Conservation (phyloP, 2,797 vertebrate genomes). For the Esox masquinongy region DNA sequence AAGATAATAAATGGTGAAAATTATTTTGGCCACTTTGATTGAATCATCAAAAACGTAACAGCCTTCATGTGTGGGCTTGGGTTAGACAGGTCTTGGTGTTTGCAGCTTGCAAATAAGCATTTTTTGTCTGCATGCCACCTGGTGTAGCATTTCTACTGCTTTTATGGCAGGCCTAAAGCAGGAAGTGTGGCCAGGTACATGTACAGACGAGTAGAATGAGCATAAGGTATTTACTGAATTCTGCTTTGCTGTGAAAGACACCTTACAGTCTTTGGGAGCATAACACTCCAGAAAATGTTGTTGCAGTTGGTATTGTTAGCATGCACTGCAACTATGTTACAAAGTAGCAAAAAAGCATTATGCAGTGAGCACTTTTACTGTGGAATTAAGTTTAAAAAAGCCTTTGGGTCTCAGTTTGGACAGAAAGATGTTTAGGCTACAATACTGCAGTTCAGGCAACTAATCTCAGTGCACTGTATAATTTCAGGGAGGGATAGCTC, state of each 20-base stretch:
- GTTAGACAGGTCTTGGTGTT: background rate
- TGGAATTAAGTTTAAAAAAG: background rate
- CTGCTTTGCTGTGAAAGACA: slow-evolving; percentile 9
- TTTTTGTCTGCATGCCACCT: slow-evolving; percentile 21
- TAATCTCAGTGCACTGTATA: background rate
- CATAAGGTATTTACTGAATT: slow-evolving; percentile 37
- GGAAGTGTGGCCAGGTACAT: slow-evolving; percentile 28
- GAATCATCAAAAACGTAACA: slow-evolving; percentile 7
- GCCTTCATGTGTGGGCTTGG: background rate
- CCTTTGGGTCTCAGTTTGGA: background rate
- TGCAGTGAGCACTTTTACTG: background rate
- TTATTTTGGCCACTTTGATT: background rate
- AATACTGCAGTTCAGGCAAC: background rate
- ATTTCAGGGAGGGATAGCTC: background rate
- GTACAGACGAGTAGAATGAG: slow-evolving; percentile 36
- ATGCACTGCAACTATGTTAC: background rate
- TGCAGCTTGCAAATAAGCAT: slow-evolving; percentile 49
- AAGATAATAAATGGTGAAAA: background rate
- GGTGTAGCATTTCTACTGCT: slow-evolving; percentile 45
- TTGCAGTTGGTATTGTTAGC: background rate
- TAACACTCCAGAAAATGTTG: background rate
- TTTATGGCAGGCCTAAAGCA: background rate
- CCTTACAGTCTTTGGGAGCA: background rate
- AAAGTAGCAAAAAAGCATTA: background rate
- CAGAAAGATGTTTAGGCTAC: background rate